Percentiles rank a stretch among this genome's conserved stretches.
Evolutionary conservation across 2,797 vertebrate genomes (phyloP).

Genomic region (Phylloscopus collybita): DNA sequence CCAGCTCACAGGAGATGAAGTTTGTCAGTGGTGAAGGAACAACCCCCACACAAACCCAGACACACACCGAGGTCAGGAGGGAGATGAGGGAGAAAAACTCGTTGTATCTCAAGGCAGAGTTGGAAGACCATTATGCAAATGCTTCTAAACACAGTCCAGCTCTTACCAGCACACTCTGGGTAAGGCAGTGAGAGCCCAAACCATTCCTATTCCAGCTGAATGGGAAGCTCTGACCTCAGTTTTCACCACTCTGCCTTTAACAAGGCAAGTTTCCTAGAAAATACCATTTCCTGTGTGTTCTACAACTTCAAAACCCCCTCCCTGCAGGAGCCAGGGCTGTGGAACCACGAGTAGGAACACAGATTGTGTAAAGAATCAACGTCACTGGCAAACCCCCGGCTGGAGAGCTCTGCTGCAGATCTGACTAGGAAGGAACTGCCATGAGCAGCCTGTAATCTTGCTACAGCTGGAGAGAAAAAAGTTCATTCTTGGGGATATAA

Average conservation of each 20-base stretch:
- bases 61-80: neutral
- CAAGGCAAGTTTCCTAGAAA: neutral
- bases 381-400: neutral
- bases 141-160: neutral
- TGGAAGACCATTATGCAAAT: neutral
- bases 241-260: neutral
- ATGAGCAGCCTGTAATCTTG: neutral
- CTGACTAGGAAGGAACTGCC: neutral
- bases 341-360: rapidly evolving
- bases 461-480: neutral
- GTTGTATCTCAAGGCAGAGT: neutral
- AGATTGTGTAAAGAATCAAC: neutral
- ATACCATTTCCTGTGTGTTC: neutral
- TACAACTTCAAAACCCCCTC: neutral
- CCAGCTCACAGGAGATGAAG: neutral
- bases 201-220: neutral
- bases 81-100: neutral
- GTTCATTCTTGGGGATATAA: neutral
- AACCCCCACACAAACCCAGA: neutral
- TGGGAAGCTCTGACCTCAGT: neutral
- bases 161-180: neutral
- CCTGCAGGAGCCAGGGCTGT: neutral
- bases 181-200: neutral
- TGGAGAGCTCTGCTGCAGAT: neutral
- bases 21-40: neutral